Evolutionary conservation across 2,888 invertebrate species (phyloP), one percentile per base, ranked within the genome.

Genomic region (Aspidiotus rigidus): DNA sequence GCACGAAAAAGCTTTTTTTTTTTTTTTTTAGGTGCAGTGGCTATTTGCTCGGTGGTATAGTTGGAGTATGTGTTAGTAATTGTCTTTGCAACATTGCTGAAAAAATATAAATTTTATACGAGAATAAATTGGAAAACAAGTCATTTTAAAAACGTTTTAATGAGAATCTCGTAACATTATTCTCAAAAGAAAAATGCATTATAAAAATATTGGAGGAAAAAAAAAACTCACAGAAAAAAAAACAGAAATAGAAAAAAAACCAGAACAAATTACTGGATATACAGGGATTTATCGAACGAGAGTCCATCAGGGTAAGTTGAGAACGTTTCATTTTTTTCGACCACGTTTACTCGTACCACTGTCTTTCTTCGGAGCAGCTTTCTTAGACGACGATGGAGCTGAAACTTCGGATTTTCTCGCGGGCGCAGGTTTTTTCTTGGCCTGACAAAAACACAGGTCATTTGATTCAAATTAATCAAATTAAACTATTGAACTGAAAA

Each of bases 361-460:
- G 3, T 49, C 49, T 49, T 49, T 49, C 49, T 11, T 49, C 49
- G 28, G 28, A 10, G 28, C 7, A 8, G 39, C 15, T 55, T 16
- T 15, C 13, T 53, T 28, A 39, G 53, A 64, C 40, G 67, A 60
- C 10, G 60, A 56, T 15, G 67, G 57, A 28, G 67, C 13, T 7
- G 28, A 28, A 39, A 11, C 59, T 39, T 59, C 56, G 56, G 56
- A 7, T 13, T 59, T 59, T 28, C 39, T 59, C 17, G 39, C 49
- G 2, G 28, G 28, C 28, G 56, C 9, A 15, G 57, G 67, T 15
- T 59, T 67, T 60, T 66, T 66, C 11, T 67, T 67, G 1, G 53
- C 49, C 67, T 67, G 11, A n/a, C 42, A 41, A 63, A 5, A 7
- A 53, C 7, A 15, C 1, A 16, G 7, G n/a, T n/a, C n/a, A n/a